These are phyloP conservation scores for Sinohyriopsis cumingii DNA, from an alignment of 2,888 invertebrate genomes.

Conservation along the genomic window DNA sequence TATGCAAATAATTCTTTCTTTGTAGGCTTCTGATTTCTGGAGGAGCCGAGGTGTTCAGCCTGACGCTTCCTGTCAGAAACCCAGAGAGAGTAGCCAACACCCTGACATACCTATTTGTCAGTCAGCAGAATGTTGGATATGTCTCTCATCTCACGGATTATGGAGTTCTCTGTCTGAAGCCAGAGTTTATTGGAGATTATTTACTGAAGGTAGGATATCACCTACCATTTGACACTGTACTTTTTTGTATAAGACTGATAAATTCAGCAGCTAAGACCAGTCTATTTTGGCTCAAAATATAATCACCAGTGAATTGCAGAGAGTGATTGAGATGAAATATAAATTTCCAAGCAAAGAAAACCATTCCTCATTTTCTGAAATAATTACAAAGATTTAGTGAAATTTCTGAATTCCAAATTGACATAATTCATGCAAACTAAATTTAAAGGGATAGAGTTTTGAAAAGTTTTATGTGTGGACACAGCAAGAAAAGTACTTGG, in stretches of 20 bases:
- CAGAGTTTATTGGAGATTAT: conserved; percentile 62
- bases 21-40: conserved; percentile 56
- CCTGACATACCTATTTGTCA: conserved; percentile 59
- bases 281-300: too few relatives aligned
- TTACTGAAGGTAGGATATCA: conserved; percentile 51
- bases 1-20: conserved; percentile 7
- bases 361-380: too few relatives aligned
- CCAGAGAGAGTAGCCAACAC: conserved; percentile 39
- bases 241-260: neutral
- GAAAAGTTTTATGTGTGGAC: too few relatives aligned
- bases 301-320: too few relatives aligned
- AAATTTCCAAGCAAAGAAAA: too few relatives aligned
- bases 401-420: too few relatives aligned
- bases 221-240: neutral
- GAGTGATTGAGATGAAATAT: too few relatives aligned
- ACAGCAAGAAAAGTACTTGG: too few relatives aligned
- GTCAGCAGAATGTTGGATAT: conserved; percentile 25
- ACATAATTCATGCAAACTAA: too few relatives aligned
- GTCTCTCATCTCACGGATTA: conserved; percentile 39
- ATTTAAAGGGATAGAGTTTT: too few relatives aligned
- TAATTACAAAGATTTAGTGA: too few relatives aligned
- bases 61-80: conserved; percentile 50
- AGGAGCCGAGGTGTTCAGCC: conserved; percentile 50
- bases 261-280: too few relatives aligned
- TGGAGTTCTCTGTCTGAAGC: conserved; percentile 58